phyloP scores from a whole-genome alignment of 2,113 vertebrate genomes.

The Elephantulus edwardii region DNA sequence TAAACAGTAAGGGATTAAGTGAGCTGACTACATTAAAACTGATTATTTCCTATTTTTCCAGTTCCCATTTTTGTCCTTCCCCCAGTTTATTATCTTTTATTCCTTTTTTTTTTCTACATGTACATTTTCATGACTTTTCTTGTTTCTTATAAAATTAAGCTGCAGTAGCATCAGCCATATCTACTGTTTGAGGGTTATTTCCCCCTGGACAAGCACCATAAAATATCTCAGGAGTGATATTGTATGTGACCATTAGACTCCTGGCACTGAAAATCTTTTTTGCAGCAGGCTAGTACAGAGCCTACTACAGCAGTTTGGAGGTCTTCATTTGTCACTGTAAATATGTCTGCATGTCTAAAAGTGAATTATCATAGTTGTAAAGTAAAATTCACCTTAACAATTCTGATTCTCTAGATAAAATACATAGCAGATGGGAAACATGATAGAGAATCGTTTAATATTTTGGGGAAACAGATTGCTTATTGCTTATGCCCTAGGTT shows the following conservation, averaged over 20 bases:
- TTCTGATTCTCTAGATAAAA: conserved; percentile 50
- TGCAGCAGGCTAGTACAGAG: conserved; percentile 26
- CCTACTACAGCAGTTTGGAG: conserved; percentile 53
- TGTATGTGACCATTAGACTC: conserved; percentile 41
- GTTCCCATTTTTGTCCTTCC: neutral
- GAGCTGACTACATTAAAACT: neutral
- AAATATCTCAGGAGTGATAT: conserved; percentile 60
- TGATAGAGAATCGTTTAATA: conserved; percentile 18
- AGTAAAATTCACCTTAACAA: conserved; percentile 57
- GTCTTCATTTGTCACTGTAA: conserved; percentile 78
- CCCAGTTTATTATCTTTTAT: conserved; percentile 29
- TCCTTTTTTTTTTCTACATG: neutral
- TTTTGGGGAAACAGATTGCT: conserved; percentile 41
- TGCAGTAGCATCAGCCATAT: neutral
- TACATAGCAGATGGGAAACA: neutral
- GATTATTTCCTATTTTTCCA: conserved; percentile 3
- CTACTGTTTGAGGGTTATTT: neutral
- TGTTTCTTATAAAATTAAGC: conserved; percentile 42
- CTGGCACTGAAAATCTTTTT: conserved; percentile 63
- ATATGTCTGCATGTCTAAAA: conserved; percentile 68
- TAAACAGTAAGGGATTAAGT: conserved; percentile 24
- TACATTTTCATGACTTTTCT: conserved; percentile 46
- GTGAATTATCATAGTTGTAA: conserved; percentile 77
- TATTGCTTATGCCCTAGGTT: conserved; percentile 20
- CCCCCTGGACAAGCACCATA: neutral